These are phyloP conservation scores for human DNA, from an alignment of 2,113 vertebrate species.

Conservation along the genomic window DNA sequence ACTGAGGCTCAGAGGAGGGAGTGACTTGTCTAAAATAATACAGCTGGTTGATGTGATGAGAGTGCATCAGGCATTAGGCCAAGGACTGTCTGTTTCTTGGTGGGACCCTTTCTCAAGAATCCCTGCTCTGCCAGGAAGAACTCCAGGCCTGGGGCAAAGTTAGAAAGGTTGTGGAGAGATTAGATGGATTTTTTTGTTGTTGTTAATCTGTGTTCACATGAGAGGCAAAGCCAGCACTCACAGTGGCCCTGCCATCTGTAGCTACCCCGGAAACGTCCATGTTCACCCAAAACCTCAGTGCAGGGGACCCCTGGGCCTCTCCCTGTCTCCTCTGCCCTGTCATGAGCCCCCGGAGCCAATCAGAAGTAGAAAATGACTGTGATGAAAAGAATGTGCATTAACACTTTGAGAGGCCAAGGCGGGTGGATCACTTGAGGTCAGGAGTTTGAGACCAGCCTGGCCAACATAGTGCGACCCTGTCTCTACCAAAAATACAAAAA, in stretches of 20 bases:
- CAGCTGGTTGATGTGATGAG: background rate
- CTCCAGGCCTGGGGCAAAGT: background rate
- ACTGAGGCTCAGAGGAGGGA: background rate
- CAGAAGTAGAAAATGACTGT: fast-evolving
- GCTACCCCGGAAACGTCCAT: fast-evolving
- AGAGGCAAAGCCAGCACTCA: background rate
- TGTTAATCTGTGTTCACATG: too few species aligned
- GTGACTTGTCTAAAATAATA: background rate
- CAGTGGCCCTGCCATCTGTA: background rate
- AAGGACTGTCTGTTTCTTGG: background rate
- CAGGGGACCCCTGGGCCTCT: background rate
- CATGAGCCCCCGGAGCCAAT: background rate
- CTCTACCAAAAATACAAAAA: too few species aligned
- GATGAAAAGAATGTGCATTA: background rate
- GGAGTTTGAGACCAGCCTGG: too few species aligned
- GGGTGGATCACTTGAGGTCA: too few species aligned
- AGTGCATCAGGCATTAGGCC: background rate
- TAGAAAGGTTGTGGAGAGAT: background rate
- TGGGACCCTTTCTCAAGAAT: background rate
- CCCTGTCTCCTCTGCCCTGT: background rate
- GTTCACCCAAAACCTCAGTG: background rate
- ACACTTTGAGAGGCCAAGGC: too few species aligned
- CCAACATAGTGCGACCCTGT: too few species aligned
- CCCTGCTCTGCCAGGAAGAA: background rate
- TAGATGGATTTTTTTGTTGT: background rate